Evolutionary conservation across 1,140 invertebrate species (phyloP).

Genomic region (Tribolium castaneum): DNA sequence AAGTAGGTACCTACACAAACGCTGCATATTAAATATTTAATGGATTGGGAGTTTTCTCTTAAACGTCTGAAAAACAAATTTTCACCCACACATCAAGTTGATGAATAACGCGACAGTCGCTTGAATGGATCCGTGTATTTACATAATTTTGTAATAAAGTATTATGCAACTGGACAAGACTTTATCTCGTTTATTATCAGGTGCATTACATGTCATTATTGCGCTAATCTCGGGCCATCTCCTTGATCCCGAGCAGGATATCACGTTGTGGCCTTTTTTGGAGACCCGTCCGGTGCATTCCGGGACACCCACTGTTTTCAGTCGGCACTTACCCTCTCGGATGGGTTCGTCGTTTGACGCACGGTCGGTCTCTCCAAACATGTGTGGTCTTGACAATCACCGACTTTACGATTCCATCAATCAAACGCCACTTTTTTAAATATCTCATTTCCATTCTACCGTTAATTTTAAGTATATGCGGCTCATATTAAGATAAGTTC

Average conservation of each 20-base stretch:
- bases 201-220: conserved; percentile 24
- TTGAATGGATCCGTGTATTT: conserved; percentile 3
- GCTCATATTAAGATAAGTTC: conserved; percentile 12
- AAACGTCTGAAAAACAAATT: background rate
- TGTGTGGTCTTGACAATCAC: conserved; percentile 25
- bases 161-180: conserved; percentile 14
- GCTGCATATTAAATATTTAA: too few species aligned
- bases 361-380: background rate
- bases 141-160: conserved; percentile 25
- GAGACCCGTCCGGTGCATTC: conserved; percentile 24
- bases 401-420: conserved; percentile 2
- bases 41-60: conserved; percentile 2
- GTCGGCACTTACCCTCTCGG: conserved; percentile 2
- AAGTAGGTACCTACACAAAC: background rate
- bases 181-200: conserved; percentile 19
- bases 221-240: conserved; percentile 17
- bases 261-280: background rate
- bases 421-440: background rate
- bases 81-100: background rate
- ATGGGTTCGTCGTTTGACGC: background rate
- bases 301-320: conserved; percentile 11
- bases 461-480: conserved; percentile 25
- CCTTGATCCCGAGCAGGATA: conserved; percentile 4
- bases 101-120: background rate
- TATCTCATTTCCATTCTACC: conserved; percentile 24